phyloP scores from a whole-genome alignment of 2,797 vertebrate species.

The Pitangus sulphuratus region DNA sequence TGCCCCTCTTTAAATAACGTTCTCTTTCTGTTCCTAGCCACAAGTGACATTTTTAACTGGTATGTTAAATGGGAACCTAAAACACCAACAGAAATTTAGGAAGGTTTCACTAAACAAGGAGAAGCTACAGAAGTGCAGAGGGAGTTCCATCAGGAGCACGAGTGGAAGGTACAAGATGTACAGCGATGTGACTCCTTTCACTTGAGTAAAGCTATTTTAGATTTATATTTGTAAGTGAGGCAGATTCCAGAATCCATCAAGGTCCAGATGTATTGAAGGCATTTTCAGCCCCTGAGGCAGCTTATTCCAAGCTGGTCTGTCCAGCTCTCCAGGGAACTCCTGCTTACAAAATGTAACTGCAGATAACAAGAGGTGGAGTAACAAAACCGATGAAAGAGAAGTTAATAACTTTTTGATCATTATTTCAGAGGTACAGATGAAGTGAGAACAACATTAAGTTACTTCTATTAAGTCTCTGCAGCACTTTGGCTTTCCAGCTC shows the following conservation, averaged over 20 bases:
- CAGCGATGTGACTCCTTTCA: not conserved
- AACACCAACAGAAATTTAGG: not conserved
- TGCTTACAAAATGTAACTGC: rapidly evolving
- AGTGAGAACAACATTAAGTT: not conserved
- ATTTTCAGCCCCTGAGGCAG: not conserved
- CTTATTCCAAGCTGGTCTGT: not conserved
- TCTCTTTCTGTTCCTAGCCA: not conserved
- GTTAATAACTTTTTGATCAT: not conserved
- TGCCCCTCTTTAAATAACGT: not conserved
- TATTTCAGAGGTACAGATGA: not conserved
- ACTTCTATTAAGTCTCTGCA: not conserved
- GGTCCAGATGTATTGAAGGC: not conserved
- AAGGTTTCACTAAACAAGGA: not conserved
- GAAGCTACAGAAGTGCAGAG: not conserved
- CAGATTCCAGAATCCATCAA: not conserved
- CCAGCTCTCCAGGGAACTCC: not conserved
- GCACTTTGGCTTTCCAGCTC: not conserved
- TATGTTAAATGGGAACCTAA: not conserved
- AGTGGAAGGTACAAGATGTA: not conserved
- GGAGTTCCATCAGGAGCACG: not conserved
- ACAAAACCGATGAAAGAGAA: not conserved
- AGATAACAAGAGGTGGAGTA: not conserved
- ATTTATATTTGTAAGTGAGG: not conserved
- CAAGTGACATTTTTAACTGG: not conserved
- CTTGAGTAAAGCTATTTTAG: not conserved